phyloP scores from a whole-genome alignment of 1,140 invertebrate species.

The Tetramorium parvispinum region DNA sequence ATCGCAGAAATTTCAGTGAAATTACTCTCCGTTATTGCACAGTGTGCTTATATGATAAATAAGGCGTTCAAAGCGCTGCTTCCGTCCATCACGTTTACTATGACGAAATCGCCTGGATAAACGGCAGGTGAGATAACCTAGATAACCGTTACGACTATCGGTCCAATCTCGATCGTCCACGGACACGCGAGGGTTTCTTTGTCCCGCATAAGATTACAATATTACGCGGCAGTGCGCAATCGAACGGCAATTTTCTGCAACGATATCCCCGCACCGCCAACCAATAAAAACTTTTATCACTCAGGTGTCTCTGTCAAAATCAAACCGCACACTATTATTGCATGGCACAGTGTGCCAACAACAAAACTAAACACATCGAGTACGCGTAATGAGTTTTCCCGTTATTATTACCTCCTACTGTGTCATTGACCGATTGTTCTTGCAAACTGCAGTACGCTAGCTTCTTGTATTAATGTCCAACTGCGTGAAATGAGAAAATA shows the following conservation, averaged over 20 bases:
- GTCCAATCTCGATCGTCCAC: conserved; percentile 66
- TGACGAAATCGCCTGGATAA: conserved; percentile 52
- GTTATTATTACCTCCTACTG: conserved; percentile 45
- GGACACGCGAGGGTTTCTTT: conserved; percentile 69
- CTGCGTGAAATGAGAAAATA: conserved; percentile 2
- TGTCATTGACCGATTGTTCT: conserved; percentile 50
- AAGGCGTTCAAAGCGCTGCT: conserved; percentile 9
- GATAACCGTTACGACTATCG: conserved; percentile 53
- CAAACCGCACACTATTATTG: conserved; percentile 39
- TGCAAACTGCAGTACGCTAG: conserved; percentile 13
- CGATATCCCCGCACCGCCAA: conserved; percentile 38
- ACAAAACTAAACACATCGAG: conserved; percentile 38
- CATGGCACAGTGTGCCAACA: conserved; percentile 17
- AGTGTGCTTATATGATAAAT: not conserved
- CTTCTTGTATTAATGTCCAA: not conserved
- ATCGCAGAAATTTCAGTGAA: not conserved
- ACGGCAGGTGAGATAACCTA: conserved; percentile 51
- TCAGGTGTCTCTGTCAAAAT: conserved; percentile 68
- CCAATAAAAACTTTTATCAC: conserved; percentile 66
- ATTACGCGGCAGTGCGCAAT: conserved; percentile 59
- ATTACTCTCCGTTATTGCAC: not conserved
- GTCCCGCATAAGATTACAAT: conserved; percentile 67
- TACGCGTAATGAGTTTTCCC: conserved; percentile 52
- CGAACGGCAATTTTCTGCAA: conserved; percentile 62
- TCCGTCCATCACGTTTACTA: conserved; percentile 28